Percentiles rank a stretch among this genome's conserved stretches.
phyloP scores from a whole-genome alignment of 2,888 invertebrate genomes.

The Barypeithes pellucidus region DNA sequence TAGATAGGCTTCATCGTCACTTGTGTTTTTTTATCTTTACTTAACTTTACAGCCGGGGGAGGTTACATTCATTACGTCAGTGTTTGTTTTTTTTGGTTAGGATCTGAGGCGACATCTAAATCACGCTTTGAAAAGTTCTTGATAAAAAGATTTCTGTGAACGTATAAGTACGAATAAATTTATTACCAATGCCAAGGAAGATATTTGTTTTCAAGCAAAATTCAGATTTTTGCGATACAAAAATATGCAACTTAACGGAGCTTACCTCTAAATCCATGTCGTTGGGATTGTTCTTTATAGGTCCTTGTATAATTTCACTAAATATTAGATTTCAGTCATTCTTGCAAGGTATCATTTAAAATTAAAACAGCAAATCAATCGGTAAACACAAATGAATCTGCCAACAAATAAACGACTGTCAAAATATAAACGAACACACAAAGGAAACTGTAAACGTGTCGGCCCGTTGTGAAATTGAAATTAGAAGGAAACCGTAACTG shows the following conservation, averaged over 20 bases:
- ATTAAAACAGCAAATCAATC: no score
- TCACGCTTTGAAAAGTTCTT: background rate
- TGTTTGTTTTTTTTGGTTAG: constrained; percentile 17
- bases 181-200: background rate
- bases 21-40: constrained; percentile 21
- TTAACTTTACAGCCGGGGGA: constrained; percentile 11
- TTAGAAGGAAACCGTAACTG: no score
- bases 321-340: no score
- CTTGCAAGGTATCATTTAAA: no score
- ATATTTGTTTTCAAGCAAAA: background rate
- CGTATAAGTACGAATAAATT: background rate
- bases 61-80: constrained; percentile 39
- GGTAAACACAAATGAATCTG: no score
- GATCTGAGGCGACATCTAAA: constrained; percentile 8
- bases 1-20: constrained; percentile 13
- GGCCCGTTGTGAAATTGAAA: no score
- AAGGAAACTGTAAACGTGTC: no score
- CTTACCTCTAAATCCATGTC: constrained; percentile 14
- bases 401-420: no score
- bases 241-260: background rate
- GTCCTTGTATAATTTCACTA: background rate
- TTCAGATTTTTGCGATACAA: background rate
- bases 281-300: background rate
- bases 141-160: background rate
- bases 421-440: no score